Percentiles rank a stretch among this genome's conserved stretches.
phyloP scores from a whole-genome alignment of 2,888 invertebrate species.

The Drosophila quinaria region DNA sequence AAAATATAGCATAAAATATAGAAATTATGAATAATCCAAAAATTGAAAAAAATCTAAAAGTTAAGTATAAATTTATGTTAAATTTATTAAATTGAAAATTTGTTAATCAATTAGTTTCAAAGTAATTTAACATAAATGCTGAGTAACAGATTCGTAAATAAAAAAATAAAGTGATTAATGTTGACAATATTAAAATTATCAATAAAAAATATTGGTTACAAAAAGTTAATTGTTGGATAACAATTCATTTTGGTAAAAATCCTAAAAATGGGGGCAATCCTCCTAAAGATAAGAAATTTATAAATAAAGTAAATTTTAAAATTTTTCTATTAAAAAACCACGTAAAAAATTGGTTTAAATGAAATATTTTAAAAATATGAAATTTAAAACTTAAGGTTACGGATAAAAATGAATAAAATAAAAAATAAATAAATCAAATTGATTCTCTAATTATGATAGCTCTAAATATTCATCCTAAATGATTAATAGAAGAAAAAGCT shows the following conservation, averaged over 20 bases:
- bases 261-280: slow-evolving; percentile 88
- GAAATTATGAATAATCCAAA: slow-evolving; percentile 77
- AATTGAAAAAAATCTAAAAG: slow-evolving; percentile 70
- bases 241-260: slow-evolving; percentile 88
- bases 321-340: slow-evolving; percentile 81
- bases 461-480: slow-evolving; percentile 87
- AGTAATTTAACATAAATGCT: slow-evolving; percentile 86
- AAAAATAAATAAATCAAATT: slow-evolving; percentile 86
- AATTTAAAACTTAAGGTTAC: slow-evolving; percentile 86
- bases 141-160: slow-evolving; percentile 87
- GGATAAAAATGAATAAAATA: slow-evolving; percentile 86
- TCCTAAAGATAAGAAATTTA: slow-evolving; percentile 87
- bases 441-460: slow-evolving; percentile 86
- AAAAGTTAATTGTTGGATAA: slow-evolving; percentile 87
- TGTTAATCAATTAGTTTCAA: slow-evolving; percentile 86
- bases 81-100: slow-evolving; percentile 83
- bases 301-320: slow-evolving; percentile 87
- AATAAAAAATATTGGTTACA: slow-evolving; percentile 86
- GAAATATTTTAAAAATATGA: slow-evolving; percentile 86
- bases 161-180: slow-evolving; percentile 87
- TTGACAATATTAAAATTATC: slow-evolving; percentile 86
- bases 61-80: slow-evolving; percentile 67
- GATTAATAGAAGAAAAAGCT: slow-evolving; percentile 89
- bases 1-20: slow-evolving; percentile 61
- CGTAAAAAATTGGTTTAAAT: slow-evolving; percentile 86